Percentiles rank a stretch among this genome's conserved stretches.
These are phyloP conservation scores for Buceros bicornis DNA, from an alignment of 2,797 vertebrate genomes.

Conservation along the genomic window DNA sequence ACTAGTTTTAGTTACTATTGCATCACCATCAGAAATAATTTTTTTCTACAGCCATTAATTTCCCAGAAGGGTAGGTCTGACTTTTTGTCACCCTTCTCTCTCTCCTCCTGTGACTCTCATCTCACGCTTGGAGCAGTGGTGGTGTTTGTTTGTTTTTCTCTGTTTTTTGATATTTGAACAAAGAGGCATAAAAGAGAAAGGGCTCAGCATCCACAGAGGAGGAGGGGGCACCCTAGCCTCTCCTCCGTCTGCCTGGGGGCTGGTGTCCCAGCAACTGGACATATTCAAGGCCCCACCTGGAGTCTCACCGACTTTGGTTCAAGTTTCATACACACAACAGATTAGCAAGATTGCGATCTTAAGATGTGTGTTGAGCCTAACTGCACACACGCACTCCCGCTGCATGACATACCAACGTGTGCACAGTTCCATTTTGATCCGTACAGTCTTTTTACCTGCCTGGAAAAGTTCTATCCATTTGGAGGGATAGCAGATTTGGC, in stretches of 20 bases:
- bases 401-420: background rate
- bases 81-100: background rate
- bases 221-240: background rate
- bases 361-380: background rate
- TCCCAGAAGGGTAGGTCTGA: background rate
- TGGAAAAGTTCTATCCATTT: background rate
- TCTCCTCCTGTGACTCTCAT: background rate
- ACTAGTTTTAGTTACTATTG: background rate
- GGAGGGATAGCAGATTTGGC: slow-evolving; percentile 4
- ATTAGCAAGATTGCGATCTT: background rate
- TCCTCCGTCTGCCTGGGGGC: background rate
- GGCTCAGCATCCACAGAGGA: background rate
- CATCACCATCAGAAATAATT: background rate
- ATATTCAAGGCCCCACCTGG: background rate
- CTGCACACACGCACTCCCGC: background rate
- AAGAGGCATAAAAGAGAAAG: background rate
- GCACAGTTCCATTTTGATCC: background rate
- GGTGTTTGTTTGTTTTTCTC: background rate
- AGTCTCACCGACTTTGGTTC: background rate
- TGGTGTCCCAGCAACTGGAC: background rate
- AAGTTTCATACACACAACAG: background rate
- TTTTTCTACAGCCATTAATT: background rate
- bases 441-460: background rate
- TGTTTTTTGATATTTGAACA: background rate
- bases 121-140: background rate